A percentile compares a stretch with the other conserved stretches of the same genome.
Evolutionary conservation across 2,888 invertebrate genomes (phyloP).

Genomic region (Ptychoptera albimana): DNA sequence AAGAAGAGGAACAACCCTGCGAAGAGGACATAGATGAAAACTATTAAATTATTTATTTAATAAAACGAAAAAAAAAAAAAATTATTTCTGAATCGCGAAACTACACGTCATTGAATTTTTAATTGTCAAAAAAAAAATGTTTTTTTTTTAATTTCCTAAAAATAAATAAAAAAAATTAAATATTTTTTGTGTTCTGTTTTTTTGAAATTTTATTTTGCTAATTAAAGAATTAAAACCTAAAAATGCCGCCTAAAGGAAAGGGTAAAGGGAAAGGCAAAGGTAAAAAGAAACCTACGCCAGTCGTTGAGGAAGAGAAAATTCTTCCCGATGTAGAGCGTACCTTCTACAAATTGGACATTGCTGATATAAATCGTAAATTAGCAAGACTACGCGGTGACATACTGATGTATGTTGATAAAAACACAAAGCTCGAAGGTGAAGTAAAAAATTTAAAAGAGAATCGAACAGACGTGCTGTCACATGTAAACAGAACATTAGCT

Average conservation of each 20-base stretch:
- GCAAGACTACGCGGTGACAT: slow-evolving; percentile 44
- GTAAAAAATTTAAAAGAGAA: slow-evolving; percentile 53
- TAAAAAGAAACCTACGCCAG: slow-evolving; percentile 19
- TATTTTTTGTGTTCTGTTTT: background rate
- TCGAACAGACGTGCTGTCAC: slow-evolving; percentile 67
- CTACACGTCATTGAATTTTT: no score
- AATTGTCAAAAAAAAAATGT: no score
- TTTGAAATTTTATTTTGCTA: background rate
- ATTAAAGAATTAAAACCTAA: background rate
- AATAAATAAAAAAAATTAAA: background rate
- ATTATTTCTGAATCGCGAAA: no score
- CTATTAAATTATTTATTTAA: no score
- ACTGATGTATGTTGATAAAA: slow-evolving; percentile 28
- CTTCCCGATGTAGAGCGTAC: slow-evolving; percentile 46
- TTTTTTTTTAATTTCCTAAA: no score
- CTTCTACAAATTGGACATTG: slow-evolving; percentile 66
- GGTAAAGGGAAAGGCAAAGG: slow-evolving; percentile 27
- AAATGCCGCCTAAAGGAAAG: slow-evolving; percentile 28
- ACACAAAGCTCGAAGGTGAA: slow-evolving; percentile 53
- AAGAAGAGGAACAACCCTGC: no score
- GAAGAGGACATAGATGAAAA: no score
- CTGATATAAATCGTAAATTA: slow-evolving; percentile 68
- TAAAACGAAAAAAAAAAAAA: no score
- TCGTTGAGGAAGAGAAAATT: slow-evolving; percentile 11
- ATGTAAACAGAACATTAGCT: slow-evolving; percentile 57